Evolutionary conservation across 2,888 invertebrate genomes (phyloP), one percentile per base, ranked within the genome.

Genomic region (Erebia palarica): DNA sequence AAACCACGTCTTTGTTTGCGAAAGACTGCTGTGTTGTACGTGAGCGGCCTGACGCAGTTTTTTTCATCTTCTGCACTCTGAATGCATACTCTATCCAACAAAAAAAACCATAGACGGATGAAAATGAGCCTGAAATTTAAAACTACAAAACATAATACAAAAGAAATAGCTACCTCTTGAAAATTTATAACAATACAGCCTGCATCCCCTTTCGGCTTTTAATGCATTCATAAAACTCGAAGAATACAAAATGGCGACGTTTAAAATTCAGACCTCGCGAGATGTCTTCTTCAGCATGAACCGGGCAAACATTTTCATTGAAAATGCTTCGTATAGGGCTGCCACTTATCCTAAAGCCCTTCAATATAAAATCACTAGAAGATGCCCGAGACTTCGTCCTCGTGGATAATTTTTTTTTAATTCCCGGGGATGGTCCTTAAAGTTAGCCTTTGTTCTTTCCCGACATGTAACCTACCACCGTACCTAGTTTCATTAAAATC

Each of bases 241-340:
- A 16, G 18, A 44, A 57, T 44, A 65, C 66, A 66, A 66, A 57
- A 21, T 57, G 44, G 47, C 47, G 44, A 66, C 47, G 66, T 66
- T 66, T 44, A 66, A 66, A 57, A 21, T 65, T 65, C 63, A 63
- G 61, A 18, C 14, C 16, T 58, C 65, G 8, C 57, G 18, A 65
- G 65, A 55, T 57, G 66, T 66, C 66, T 66, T 66, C 66, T 66
- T 58, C 16, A 47, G 44, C 57, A 57, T 66, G 66, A 66, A 47
- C 66, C 57, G 57, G 21, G 44, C 66, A 66, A 58, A 58, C 58
- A 57, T 57, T 44, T 58, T 47, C 66, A 66, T 66, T 66, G 66
- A 58, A 66, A 66, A 47, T 47, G 18, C 57, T 55, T 9, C 4
- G 2, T 16, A 10, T 16, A 57, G 57, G 66, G 66, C 44, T 66